A percentile compares a stretch with the other conserved stretches of the same genome.
Conservation (phyloP, 2,113 vertebrate genomes). For the Suricata suricatta region DNA sequence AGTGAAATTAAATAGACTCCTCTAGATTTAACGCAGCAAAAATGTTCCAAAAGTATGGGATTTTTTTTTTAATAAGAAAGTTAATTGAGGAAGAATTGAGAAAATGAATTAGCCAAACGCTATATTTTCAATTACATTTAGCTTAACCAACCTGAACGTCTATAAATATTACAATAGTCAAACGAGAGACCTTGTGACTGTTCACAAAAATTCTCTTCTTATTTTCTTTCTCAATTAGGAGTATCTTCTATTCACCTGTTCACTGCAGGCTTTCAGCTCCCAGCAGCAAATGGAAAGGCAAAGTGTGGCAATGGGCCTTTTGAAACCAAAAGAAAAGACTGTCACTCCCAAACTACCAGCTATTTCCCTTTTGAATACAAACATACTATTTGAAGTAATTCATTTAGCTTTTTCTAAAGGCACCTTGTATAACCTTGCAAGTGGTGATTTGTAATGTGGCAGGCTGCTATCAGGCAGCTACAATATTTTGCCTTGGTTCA, state of each 20-base stretch:
- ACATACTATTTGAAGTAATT: slow-evolving; percentile 75
- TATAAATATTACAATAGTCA: slow-evolving; percentile 48
- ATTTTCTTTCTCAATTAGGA: slow-evolving; percentile 49
- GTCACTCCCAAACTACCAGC: slow-evolving; percentile 69
- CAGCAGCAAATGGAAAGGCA: slow-evolving; percentile 34
- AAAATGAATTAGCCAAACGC: slow-evolving; percentile 25
- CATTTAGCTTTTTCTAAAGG: slow-evolving; percentile 76
- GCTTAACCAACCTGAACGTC: slow-evolving; percentile 28
- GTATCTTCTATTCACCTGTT: slow-evolving; percentile 40
- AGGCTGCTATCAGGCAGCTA: slow-evolving; percentile 70
- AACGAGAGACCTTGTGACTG: background rate
- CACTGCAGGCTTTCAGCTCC: slow-evolving; percentile 25
- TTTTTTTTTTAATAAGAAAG: background rate
- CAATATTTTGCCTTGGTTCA: slow-evolving; percentile 69
- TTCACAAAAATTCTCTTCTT: slow-evolving; percentile 24
- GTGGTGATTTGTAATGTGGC: slow-evolving; percentile 72
- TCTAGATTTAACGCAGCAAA: background rate
- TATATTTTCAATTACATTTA: slow-evolving; percentile 54
- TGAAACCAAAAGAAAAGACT: slow-evolving; percentile 70
- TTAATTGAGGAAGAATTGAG: background rate
- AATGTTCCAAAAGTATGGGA: background rate
- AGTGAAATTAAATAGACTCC: background rate
- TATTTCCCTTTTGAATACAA: slow-evolving; percentile 73
- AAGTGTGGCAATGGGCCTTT: slow-evolving; percentile 61
- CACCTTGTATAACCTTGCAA: slow-evolving; percentile 70